Percentiles rank a stretch among this genome's conserved stretches.
Evolutionary conservation across 2,113 vertebrate species (phyloP).

Genomic region (Xiphorhynchus elegans): DNA sequence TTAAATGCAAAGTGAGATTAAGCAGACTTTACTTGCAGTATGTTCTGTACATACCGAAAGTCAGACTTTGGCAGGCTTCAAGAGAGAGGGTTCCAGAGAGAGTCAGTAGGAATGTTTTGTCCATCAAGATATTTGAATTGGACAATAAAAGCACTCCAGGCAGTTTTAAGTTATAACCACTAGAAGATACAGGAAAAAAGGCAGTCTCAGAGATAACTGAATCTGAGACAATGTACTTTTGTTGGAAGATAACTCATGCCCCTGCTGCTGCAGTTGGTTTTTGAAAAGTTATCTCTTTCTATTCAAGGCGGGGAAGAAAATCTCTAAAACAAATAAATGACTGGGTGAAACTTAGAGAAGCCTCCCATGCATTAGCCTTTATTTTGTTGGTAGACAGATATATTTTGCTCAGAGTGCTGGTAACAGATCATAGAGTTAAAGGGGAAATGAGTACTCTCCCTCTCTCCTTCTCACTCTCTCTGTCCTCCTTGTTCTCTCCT

Average conservation of each 20-base stretch:
- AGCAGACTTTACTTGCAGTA: background rate
- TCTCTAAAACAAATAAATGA: slow-evolving; percentile 45
- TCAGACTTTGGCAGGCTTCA: background rate
- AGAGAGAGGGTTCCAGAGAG: slow-evolving; percentile 2
- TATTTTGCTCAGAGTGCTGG: slow-evolving; percentile 8
- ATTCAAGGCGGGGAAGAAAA: slow-evolving; percentile 36
- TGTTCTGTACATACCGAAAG: background rate
- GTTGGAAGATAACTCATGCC: slow-evolving; percentile 55
- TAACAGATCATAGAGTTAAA: slow-evolving; percentile 1
- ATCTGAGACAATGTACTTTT: slow-evolving; percentile 32
- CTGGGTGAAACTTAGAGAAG: slow-evolving; percentile 1
- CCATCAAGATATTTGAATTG: slow-evolving; percentile 52
- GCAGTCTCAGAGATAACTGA: slow-evolving; percentile 51
- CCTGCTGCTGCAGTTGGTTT: slow-evolving; percentile 6
- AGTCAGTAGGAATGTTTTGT: slow-evolving; percentile 49
- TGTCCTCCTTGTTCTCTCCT: background rate
- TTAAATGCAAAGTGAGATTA: slow-evolving; percentile 34
- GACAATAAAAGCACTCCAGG: slow-evolving; percentile 57
- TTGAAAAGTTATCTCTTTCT: slow-evolving; percentile 60
- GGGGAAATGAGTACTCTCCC: background rate
- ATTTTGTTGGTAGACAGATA: slow-evolving; percentile 31
- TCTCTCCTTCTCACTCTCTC: background rate
- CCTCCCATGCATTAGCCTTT: slow-evolving; percentile 18
- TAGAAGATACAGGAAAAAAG: slow-evolving; percentile 25
- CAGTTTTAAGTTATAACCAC: slow-evolving; percentile 61